A percentile compares a stretch with the other conserved stretches of the same genome.
Evolutionary conservation across 2,113 vertebrate genomes (phyloP).

Genomic region (Hystrix brachyura): DNA sequence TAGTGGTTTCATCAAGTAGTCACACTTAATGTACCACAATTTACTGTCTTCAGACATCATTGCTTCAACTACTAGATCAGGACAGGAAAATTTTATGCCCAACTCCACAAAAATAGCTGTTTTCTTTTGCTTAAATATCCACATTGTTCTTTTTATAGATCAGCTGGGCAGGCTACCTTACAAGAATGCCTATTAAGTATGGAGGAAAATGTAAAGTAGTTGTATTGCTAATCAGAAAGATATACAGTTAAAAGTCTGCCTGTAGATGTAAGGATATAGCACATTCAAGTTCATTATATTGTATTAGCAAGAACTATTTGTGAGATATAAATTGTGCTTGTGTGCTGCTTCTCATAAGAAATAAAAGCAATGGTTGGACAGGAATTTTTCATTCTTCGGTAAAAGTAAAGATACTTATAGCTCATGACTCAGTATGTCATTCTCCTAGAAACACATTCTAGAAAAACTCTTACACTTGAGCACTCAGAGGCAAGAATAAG

Average conservation of each 20-base stretch:
- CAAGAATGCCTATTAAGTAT: constrained; percentile 53
- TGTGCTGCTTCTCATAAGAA: constrained; percentile 31
- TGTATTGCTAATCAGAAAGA: constrained; percentile 70
- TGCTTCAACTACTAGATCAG: constrained; percentile 63
- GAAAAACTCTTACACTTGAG: neutral
- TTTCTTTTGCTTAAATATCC: constrained; percentile 22
- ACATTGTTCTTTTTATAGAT: constrained; percentile 56
- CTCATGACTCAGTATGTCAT: neutral
- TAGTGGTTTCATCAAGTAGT: constrained; percentile 24
- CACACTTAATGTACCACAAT: constrained; percentile 40
- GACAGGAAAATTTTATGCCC: constrained; percentile 74
- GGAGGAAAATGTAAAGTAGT: constrained; percentile 58
- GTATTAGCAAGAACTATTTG: constrained; percentile 62
- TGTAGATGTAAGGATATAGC: constrained; percentile 59
- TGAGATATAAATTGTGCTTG: constrained; percentile 70
- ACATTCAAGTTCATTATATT: constrained; percentile 55
- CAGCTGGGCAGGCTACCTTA: constrained; percentile 47
- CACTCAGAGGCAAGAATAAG: neutral
- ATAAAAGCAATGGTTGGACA: neutral
- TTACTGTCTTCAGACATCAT: constrained; percentile 59
- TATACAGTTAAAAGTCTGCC: constrained; percentile 43
- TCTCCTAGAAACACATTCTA: neutral
- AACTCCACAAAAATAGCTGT: constrained; percentile 68
- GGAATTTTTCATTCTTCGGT: constrained; percentile 13
- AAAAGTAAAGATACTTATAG: neutral